phyloP scores from a whole-genome alignment of 2,797 vertebrate genomes.

The Muraenolepis orangiensis region DNA sequence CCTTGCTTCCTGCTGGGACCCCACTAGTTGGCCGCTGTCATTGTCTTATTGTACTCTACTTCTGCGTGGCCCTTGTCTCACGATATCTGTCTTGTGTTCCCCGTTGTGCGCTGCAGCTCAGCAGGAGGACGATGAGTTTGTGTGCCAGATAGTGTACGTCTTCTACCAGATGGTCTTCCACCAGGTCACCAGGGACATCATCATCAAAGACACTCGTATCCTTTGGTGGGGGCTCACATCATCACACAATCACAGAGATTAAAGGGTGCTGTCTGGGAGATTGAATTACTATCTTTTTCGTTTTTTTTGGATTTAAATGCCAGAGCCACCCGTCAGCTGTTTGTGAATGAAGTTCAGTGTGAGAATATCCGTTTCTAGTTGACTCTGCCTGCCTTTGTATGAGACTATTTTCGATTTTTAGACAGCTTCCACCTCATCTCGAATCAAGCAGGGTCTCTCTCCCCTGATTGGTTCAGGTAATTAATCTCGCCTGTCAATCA shows the following conservation, averaged over 20 bases:
- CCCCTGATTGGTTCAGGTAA: not conserved
- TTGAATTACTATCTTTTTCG: not conserved
- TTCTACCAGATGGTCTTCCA: conserved; percentile 98
- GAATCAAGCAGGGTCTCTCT: not conserved
- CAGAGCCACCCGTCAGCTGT: too few relatives aligned
- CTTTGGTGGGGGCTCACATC: too few relatives aligned
- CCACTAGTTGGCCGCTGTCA: not conserved
- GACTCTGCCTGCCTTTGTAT: too few relatives aligned
- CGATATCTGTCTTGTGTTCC: not conserved
- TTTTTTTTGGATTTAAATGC: not conserved
- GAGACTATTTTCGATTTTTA: not conserved
- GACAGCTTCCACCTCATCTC: not conserved
- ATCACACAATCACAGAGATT: not conserved
- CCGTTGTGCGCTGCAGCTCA: conserved; percentile 71
- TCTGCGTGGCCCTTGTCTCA: not conserved
- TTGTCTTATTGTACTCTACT: not conserved
- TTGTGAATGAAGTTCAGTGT: too few relatives aligned
- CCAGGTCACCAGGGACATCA: conserved; percentile 90
- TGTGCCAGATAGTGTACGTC: conserved; percentile 93
- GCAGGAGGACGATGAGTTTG: conserved; percentile 94
- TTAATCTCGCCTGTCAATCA: not conserved
- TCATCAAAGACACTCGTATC: conserved; percentile 94
- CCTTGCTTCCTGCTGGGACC: not conserved
- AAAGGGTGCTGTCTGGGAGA: not conserved
- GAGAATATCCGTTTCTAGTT: too few relatives aligned